These are phyloP conservation scores for Aphaenogaster ashmeadi DNA, from an alignment of 1,140 invertebrate species.

Conservation along the genomic window DNA sequence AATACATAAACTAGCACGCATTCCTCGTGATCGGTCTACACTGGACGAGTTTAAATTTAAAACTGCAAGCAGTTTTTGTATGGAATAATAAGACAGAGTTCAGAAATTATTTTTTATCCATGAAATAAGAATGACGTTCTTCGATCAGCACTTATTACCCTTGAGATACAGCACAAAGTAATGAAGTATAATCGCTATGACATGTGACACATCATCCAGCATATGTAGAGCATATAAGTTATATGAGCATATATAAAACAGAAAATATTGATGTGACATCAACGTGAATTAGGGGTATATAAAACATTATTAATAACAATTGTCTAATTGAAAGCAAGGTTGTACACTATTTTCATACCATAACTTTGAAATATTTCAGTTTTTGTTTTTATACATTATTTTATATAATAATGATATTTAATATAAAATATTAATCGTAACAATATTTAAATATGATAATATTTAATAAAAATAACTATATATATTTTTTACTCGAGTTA, in stretches of 20 bases:
- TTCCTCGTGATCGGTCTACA: not conserved
- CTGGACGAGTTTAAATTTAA: not conserved
- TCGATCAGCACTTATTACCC: slow-evolving; percentile 46
- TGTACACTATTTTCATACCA: not conserved
- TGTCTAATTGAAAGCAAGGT: not conserved
- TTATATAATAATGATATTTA: not conserved
- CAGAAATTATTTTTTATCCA: slow-evolving; percentile 37
- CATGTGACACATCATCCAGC: not conserved
- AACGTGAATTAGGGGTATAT: not conserved
- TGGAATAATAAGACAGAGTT: not conserved
- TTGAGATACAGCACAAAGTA: slow-evolving; percentile 37
- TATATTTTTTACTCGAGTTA: not conserved
- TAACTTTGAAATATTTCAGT: not conserved
- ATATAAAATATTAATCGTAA: not conserved
- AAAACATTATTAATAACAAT: not conserved
- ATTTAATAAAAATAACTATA: not conserved
- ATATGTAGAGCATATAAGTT: not conserved
- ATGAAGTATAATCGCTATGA: slow-evolving; percentile 34
- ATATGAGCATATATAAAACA: not conserved
- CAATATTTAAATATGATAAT: not conserved
- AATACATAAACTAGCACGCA: not conserved
- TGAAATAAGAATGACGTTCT: slow-evolving; percentile 47
- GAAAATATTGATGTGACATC: not conserved
- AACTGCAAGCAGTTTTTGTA: not conserved
- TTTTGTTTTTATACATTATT: not conserved